These are phyloP conservation scores for Atta colombica DNA, from an alignment of 1,140 invertebrate genomes.

Conservation along the genomic window DNA sequence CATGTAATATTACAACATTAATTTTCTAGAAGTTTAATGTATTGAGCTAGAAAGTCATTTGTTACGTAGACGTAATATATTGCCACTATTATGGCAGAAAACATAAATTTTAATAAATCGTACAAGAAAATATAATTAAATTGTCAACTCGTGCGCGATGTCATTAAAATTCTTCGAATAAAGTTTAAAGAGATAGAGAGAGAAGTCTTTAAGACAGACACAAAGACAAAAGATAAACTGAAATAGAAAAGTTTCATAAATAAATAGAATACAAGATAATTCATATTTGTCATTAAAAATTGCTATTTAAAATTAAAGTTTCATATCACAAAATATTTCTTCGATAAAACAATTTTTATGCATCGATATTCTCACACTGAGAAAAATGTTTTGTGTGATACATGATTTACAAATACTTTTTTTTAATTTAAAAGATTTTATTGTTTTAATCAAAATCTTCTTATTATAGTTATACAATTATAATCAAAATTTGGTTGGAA, in stretches of 20 bases:
- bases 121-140: background rate
- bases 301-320: background rate
- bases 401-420: no score
- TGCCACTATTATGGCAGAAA: background rate
- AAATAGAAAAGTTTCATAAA: background rate
- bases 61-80: background rate
- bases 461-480: no score
- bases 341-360: constrained; percentile 25
- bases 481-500: no score
- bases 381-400: no score
- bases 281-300: background rate
- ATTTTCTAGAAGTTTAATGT: background rate
- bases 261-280: background rate
- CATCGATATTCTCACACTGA: background rate
- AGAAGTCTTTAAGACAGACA: background rate
- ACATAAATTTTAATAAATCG: background rate
- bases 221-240: background rate
- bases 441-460: no score
- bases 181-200: background rate
- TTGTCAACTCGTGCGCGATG: no score
- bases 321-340: background rate
- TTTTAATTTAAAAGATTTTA: no score
- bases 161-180: background rate
- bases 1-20: background rate
- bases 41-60: background rate